Conservation (phyloP, 2,888 invertebrate species). For the Laothoe populi region DNA sequence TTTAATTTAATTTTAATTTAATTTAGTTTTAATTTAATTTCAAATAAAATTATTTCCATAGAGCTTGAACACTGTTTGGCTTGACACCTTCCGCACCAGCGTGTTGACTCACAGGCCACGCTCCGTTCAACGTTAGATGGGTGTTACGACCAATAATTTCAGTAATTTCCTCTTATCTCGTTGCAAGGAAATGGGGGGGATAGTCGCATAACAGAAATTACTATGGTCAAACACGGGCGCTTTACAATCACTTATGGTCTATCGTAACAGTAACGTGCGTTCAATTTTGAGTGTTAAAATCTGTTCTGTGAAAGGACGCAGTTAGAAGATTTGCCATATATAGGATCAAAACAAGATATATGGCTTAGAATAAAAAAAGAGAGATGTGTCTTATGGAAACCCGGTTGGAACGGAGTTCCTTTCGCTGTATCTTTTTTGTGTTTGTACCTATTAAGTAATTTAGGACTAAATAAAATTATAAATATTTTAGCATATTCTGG, state of each 20-base stretch:
- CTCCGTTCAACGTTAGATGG: slow-evolving; percentile 55
- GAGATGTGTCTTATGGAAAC: too few species aligned
- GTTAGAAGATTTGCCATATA: not conserved
- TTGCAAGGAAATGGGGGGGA: slow-evolving; percentile 57
- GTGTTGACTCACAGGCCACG: slow-evolving; percentile 37
- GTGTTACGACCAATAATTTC: slow-evolving; percentile 64
- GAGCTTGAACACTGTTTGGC: not conserved
- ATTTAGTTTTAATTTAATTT: not conserved
- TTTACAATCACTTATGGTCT: slow-evolving; percentile 29
- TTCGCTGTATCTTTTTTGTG: too few species aligned
- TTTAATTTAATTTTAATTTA: too few species aligned
- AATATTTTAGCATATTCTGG: too few species aligned
- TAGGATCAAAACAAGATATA: too few species aligned
- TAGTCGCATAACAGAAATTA: slow-evolving; percentile 55
- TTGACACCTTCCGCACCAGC: slow-evolving; percentile 31
- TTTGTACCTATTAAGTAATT: too few species aligned
- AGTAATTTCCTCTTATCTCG: slow-evolving; percentile 67
- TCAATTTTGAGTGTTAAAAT: slow-evolving; percentile 10
- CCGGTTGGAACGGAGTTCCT: too few species aligned
- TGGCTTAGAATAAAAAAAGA: too few species aligned
- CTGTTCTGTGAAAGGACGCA: not conserved
- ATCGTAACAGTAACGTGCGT: slow-evolving; percentile 16
- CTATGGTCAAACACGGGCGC: slow-evolving; percentile 30
- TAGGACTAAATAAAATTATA: too few species aligned
- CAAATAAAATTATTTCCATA: not conserved